Evolutionary conservation across 1,140 invertebrate genomes (phyloP).

Genomic region (Bradysia coprophila): DNA sequence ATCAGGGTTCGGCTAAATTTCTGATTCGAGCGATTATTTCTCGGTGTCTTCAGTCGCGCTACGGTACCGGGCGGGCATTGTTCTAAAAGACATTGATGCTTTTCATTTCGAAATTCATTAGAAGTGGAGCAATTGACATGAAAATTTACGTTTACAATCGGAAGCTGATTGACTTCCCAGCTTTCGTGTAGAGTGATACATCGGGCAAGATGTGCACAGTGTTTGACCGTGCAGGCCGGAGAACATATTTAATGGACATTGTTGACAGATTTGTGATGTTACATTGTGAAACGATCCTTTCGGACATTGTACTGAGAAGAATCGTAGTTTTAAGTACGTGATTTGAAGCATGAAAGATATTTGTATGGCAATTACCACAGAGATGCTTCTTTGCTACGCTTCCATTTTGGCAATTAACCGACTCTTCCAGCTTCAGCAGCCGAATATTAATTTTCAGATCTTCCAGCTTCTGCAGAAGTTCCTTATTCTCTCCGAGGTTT

Average conservation of each 20-base stretch:
- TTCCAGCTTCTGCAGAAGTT: constrained; percentile 1
- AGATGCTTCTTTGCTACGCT: constrained; percentile 13
- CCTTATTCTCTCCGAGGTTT: constrained; percentile 1
- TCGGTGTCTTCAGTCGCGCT: constrained; percentile 11
- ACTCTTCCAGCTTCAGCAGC: constrained; percentile 4
- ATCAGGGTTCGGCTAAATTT: constrained; percentile 9
- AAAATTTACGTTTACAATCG: constrained; percentile 38
- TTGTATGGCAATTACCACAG: constrained; percentile 12
- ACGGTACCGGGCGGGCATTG: constrained; percentile 22
- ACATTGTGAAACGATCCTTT: constrained; percentile 43
- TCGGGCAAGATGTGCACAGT: constrained; percentile 36
- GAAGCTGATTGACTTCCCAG: constrained; percentile 29
- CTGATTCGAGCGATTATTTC: neutral
- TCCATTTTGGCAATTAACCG: constrained; percentile 12
- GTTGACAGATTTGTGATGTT: constrained; percentile 28
- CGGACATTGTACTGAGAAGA: constrained; percentile 38
- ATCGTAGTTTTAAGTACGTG: constrained; percentile 1
- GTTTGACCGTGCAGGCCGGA: constrained; percentile 33
- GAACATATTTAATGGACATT: constrained; percentile 39
- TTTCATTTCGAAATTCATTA: neutral
- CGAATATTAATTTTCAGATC: constrained; percentile 3
- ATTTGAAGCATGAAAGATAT: neutral
- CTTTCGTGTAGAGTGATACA: constrained; percentile 34
- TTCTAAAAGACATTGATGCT: constrained; percentile 10
- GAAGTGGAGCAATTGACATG: neutral